phyloP scores from a whole-genome alignment of 2,113 vertebrate species.

The Taxidea taxus region DNA sequence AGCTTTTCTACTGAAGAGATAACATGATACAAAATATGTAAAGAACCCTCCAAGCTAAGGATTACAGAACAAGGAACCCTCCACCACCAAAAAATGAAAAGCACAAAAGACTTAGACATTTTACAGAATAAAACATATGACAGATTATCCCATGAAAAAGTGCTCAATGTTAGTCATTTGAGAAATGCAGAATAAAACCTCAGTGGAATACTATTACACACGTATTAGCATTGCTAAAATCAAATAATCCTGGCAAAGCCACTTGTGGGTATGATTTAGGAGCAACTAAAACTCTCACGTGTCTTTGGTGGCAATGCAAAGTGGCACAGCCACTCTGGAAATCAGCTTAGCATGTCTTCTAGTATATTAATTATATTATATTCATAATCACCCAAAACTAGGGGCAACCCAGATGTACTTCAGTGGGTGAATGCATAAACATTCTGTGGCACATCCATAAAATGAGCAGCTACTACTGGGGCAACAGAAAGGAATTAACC shows the following conservation, averaged over 20 bases:
- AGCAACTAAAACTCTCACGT: background rate
- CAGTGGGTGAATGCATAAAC: background rate
- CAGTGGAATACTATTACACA: background rate
- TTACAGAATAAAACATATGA: background rate
- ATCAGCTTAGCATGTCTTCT: background rate
- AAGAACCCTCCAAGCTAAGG: background rate
- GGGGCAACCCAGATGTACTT: background rate
- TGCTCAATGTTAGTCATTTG: background rate
- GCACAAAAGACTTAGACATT: background rate
- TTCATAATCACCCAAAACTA: background rate
- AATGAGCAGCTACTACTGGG: background rate
- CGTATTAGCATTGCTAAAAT: background rate
- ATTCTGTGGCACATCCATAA: background rate
- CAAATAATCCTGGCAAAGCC: background rate
- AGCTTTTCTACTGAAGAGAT: background rate
- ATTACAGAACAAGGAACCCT: background rate
- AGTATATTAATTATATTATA: background rate
- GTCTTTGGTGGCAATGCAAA: background rate
- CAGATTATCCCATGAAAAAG: background rate
- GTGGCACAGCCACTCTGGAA: background rate
- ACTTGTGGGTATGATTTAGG: background rate
- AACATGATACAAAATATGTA: background rate
- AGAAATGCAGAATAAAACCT: background rate
- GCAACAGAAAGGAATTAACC: background rate
- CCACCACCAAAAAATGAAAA: background rate